Evolutionary conservation across 2,113 vertebrate genomes (phyloP).

Genomic region (Dolichotis patagonum): DNA sequence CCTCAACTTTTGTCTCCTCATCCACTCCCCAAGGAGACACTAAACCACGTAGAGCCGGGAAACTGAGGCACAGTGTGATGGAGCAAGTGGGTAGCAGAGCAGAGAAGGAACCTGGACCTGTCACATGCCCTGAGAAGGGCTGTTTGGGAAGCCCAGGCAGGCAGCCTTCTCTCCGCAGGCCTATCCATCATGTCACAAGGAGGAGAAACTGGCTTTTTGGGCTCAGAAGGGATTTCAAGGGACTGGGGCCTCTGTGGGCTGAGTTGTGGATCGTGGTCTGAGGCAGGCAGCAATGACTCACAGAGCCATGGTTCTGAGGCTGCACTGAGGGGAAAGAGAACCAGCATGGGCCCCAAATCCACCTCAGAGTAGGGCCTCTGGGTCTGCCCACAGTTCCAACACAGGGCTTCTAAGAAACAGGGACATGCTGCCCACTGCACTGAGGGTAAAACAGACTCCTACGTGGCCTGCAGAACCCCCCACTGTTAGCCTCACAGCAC

Average conservation of each 20-base stretch:
- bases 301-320: neutral
- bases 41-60: neutral
- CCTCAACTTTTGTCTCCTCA: neutral
- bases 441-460: neutral
- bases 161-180: neutral
- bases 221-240: neutral
- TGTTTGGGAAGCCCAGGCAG: neutral
- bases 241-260: neutral
- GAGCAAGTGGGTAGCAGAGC: neutral
- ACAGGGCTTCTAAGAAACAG: neutral
- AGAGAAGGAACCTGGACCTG: neutral
- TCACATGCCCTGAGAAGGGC: neutral
- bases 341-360: neutral
- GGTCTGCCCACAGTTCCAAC: neutral
- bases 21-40: neutral
- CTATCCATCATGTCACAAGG: neutral
- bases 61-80: neutral
- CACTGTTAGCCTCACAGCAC: neutral
- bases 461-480: neutral
- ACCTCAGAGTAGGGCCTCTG: neutral
- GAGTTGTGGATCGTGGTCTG: neutral
- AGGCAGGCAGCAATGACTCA: neutral
- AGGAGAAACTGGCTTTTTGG: neutral
- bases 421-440: neutral
- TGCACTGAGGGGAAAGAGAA: neutral